Evolutionary conservation across 2,113 vertebrate genomes (phyloP), one percentile per base, ranked within the genome.

Genomic region (Tragelaphus strepsiceros): DNA sequence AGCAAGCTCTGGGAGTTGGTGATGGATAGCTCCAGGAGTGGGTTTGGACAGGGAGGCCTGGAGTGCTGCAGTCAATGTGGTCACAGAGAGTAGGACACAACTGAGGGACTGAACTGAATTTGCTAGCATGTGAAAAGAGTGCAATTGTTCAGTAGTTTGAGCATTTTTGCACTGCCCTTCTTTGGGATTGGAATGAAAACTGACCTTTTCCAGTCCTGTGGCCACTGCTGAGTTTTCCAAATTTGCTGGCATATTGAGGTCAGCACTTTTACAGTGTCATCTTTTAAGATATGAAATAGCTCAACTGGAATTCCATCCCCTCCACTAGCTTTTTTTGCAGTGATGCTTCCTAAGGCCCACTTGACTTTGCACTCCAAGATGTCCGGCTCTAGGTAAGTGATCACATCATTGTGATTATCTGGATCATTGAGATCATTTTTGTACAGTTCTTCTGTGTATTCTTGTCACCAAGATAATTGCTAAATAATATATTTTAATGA

Each of bases 371-470:
- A 71, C 4, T 2, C 62, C n/a, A 35, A 35, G 64, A 71, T 71
- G 17, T 35, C 64, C 0, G 2, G 17, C 8, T 35, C 0, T 35
- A 35, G 2, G n/a, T 71, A 9, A 35, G 17, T 21, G 64, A 35
- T 35, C 9, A 35, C 17, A 71, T 35, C 4, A 35, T 11, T 71
- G 9, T 64, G 61, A 30, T 64, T 64, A 64, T 71, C 17, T 35
- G n/a, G 17, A 11, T 71, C n/a, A 35, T 71, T 71, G 64, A 71
- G 64, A 71, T 35, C 9, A n/a, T 64, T 3, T 64, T 64, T 64
- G 62, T 64, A n/a, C 1, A 71, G n/a, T 35, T 35, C n/a, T 35
- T 35, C n/a, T 21, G 4, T 35, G n/a, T 71, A 35, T 71, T 71
- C 9, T 67, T 71, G n/a, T 71, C 64, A 35, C 64, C 64, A 74